Evolutionary conservation across 2,113 vertebrate species (phyloP).

Genomic region (Forbesichthys papilliferus): DNA sequence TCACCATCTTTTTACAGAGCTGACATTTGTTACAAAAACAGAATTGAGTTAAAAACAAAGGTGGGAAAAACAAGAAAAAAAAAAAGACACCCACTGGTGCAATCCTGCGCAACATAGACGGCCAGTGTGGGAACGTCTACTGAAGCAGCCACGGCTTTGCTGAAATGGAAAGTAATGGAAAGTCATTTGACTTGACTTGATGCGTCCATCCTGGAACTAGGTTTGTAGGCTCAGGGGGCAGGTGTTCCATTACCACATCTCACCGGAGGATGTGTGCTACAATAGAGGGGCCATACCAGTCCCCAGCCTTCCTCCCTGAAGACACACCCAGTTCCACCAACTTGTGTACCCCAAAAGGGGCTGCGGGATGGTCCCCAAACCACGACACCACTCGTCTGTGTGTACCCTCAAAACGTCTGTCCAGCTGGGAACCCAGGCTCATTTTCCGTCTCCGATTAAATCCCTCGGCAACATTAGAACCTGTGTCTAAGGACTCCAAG

Average conservation of each 20-base stretch:
- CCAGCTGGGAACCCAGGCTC: slow-evolving; percentile 56
- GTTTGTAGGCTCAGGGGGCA: fast-evolving
- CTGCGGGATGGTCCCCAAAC: slow-evolving; percentile 80
- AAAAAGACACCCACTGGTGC: slow-evolving; percentile 78
- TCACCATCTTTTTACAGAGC: not conserved
- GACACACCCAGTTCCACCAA: slow-evolving; percentile 82
- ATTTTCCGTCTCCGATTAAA: slow-evolving; percentile 20
- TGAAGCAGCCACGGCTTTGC: slow-evolving; percentile 81
- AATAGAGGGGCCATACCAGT: slow-evolving; percentile 90
- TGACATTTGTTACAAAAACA: not conserved
- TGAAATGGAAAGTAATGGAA: slow-evolving; percentile 58
- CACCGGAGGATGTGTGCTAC: slow-evolving; percentile 87
- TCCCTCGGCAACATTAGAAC: not conserved
- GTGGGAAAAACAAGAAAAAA: not conserved
- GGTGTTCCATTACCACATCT: slow-evolving; percentile 32
- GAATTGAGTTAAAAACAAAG: not conserved
- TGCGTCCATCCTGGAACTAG: not conserved
- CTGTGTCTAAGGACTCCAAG: not conserved
- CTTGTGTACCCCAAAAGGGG: slow-evolving; percentile 84
- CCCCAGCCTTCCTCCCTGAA: slow-evolving; percentile 85
- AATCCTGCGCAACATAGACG: slow-evolving; percentile 89
- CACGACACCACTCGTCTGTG: slow-evolving; percentile 81
- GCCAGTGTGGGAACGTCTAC: slow-evolving; percentile 68
- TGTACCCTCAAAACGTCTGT: slow-evolving; percentile 62
- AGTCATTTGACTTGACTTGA: not conserved